phyloP scores from a whole-genome alignment of 2,797 vertebrate genomes.

The Melanotaenia boesemani region DNA sequence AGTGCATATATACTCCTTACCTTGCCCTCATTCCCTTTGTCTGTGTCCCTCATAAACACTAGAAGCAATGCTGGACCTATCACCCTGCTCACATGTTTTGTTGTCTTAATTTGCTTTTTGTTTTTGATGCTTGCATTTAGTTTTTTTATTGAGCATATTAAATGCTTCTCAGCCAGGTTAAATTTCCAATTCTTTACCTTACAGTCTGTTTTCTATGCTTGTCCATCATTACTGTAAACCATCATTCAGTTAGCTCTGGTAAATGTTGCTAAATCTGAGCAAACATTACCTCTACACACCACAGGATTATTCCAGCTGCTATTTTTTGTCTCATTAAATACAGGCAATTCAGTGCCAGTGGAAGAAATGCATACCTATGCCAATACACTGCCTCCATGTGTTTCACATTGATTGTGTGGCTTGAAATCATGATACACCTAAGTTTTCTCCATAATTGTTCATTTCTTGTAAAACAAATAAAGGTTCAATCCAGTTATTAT shows the following conservation, averaged over 20 bases:
- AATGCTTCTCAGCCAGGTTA: background rate
- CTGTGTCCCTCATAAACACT: background rate
- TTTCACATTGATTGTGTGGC: background rate
- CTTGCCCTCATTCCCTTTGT: background rate
- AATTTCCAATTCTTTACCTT: background rate
- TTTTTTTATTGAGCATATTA: background rate
- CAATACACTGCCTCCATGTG: background rate
- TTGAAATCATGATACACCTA: background rate
- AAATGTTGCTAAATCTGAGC: background rate
- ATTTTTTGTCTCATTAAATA: background rate
- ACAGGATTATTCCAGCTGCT: background rate
- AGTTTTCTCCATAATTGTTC: too few species aligned
- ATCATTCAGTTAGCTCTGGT: too few species aligned
- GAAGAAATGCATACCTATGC: conserved; percentile 7
- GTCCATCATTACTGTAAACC: too few species aligned
- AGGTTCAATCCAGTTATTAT: too few species aligned
- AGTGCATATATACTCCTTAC: too few species aligned
- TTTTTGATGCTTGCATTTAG: too few species aligned
- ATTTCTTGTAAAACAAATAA: too few species aligned
- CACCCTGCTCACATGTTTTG: too few species aligned
- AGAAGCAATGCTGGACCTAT: too few species aligned
- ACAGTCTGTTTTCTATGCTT: too few species aligned
- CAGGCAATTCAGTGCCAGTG: background rate
- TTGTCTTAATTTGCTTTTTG: background rate
- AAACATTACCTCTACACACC: background rate